Conservation (phyloP, 2,113 vertebrate species). For the Spheniscus mendiculus region DNA sequence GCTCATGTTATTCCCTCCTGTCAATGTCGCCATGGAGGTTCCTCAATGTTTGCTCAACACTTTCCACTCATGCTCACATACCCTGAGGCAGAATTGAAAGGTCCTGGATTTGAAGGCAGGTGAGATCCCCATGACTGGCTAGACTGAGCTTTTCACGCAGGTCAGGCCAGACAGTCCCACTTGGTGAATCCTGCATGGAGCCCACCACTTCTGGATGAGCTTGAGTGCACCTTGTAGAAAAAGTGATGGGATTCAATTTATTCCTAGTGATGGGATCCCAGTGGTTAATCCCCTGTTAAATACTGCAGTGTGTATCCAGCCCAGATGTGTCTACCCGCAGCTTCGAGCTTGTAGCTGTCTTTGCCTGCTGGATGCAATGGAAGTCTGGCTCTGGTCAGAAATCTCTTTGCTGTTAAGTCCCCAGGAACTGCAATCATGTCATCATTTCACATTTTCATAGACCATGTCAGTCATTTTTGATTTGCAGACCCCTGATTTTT, state of each 20-base stretch:
- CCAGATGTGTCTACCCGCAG: background rate
- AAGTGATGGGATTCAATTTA: background rate
- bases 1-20: background rate
- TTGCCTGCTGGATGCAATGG: background rate
- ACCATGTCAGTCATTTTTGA: background rate
- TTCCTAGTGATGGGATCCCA: background rate
- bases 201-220: background rate
- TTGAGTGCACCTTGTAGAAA: background rate
- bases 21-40: accelerated
- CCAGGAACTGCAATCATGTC: background rate
- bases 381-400: background rate
- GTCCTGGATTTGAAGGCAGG: background rate
- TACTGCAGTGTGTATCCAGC: no score
- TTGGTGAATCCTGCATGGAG: background rate
- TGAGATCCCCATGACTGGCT: background rate
- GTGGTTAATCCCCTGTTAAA: background rate
- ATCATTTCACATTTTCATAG: background rate
- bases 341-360: accelerated
- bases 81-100: background rate
- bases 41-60: background rate
- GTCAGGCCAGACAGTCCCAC: background rate
- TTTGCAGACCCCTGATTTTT: background rate
- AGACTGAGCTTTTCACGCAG: background rate
- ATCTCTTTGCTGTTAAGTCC: background rate
- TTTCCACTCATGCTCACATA: background rate